A percentile compares a stretch with the other conserved stretches of the same genome.
phyloP scores from a whole-genome alignment of 1,140 invertebrate species.

The Neoseiulus cucumeris region DNA sequence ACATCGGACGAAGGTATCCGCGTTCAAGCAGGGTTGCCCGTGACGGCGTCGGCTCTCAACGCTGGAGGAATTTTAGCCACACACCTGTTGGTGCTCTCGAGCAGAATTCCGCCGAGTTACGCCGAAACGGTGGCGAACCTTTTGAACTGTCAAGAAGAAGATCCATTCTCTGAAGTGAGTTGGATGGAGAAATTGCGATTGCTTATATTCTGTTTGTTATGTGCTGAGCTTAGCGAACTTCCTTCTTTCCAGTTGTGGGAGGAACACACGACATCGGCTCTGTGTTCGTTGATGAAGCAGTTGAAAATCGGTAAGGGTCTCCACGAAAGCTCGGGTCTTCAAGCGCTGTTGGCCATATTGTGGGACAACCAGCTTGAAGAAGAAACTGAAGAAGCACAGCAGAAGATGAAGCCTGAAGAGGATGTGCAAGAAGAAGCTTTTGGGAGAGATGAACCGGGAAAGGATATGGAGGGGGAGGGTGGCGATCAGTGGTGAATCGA shows the following conservation, averaged over 20 bases:
- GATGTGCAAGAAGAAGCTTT: neutral
- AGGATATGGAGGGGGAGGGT: no score
- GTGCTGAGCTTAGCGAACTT: neutral
- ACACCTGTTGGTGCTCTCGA: neutral
- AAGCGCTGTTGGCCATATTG: neutral
- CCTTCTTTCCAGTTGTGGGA: neutral
- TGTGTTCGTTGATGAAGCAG: conserved; percentile 6
- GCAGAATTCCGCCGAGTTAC: neutral
- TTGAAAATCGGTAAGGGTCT: neutral
- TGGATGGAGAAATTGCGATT: no score
- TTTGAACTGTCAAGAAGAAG: conserved; percentile 2
- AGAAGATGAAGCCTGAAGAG: neutral
- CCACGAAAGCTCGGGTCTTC: conserved; percentile 3
- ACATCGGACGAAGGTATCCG: neutral
- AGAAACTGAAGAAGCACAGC: neutral
- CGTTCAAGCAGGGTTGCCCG: neutral
- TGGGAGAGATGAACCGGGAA: neutral
- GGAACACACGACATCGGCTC: neutral
- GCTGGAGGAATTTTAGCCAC: neutral
- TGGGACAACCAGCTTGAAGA: conserved; percentile 5
- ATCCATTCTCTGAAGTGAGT: neutral
- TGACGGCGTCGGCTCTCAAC: neutral
- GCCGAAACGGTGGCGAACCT: neutral
- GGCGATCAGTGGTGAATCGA: no score
- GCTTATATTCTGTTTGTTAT: no score